Evolutionary conservation across 2,797 vertebrate species (phyloP).

Genomic region (Poliocrania exsul): DNA sequence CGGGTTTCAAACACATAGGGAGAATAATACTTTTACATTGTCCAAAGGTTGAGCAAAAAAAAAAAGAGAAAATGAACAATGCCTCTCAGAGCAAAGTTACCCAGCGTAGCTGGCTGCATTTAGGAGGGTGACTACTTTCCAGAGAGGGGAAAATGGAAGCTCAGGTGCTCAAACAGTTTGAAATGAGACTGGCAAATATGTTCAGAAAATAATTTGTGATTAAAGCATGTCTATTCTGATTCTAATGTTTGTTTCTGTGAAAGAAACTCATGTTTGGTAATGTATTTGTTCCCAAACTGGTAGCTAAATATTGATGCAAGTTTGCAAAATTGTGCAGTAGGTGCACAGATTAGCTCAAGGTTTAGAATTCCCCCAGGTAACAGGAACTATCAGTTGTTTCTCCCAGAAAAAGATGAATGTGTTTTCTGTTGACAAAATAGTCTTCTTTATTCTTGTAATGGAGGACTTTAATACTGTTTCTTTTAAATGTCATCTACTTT

Average conservation of each 20-base stretch:
- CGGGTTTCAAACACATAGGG: background rate
- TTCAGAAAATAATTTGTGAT: conserved; percentile 8
- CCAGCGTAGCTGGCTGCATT: background rate
- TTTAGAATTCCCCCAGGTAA: background rate
- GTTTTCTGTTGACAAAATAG: conserved; percentile 23
- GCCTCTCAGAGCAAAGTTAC: background rate
- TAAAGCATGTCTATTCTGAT: background rate
- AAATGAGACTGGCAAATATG: conserved; percentile 35
- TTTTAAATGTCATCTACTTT: conserved; percentile 26
- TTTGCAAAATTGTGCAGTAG: background rate
- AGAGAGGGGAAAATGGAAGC: background rate
- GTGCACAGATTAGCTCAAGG: background rate
- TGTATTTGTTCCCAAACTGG: background rate
- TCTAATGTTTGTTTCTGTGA: background rate
- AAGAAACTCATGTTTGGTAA: background rate
- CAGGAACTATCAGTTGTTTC: background rate
- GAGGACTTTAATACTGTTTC: background rate
- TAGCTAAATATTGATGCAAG: background rate
- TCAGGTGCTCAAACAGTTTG: conserved; percentile 45
- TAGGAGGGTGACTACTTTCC: background rate
- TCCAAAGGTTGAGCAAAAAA: background rate
- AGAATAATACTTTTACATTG: background rate
- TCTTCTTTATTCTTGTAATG: background rate
- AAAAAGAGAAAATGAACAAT: background rate
- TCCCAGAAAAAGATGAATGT: background rate